Base-by-base conservation (phyloP, 1,140 invertebrate genomes). In the Apis florea region DNA sequence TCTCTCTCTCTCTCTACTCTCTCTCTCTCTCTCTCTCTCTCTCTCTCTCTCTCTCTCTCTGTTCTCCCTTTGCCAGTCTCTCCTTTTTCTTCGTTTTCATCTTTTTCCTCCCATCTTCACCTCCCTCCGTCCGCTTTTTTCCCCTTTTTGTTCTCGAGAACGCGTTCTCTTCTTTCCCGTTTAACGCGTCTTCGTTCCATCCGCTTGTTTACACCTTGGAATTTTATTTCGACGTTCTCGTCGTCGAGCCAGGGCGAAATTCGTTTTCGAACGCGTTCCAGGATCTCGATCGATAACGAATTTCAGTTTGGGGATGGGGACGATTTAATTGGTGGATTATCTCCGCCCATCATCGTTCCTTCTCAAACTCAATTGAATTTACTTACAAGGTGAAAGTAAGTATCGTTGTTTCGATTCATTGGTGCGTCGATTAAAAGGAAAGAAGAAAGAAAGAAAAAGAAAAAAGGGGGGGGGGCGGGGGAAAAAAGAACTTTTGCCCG, bases 161-260 rank as follows among this genome's bases (percentile, higher is more conserved):
- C 59, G 47, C 12, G 51, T 24, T 21, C 53, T n/a, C 26, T 54
- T 40, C 71, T 49, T 73, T 79, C 59, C 59, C 49, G 40, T 73
- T 79, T 79, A 79, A 79, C 78, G 51, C 69, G 69, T 79, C 51
- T 61, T 49, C 51, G 49, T 73, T 56, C 68, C 69, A n/a, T 54
- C 58, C 47, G 78, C 51, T 79, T 61, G 78, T 79, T 79, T 79
- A 79, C 40, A 17, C 53, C 53, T 47, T 24, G 59, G 31, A 26
- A 31, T 72, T 21, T 73, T 54, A 51, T 70, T 73, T 26, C 70
- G n/a, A n/a, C n/a, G n/a, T 56, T 79, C 73, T 40, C 24, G 49
- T n/a, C 54, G 54, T 10, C 24, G 51, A 26, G 10, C 15, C 3
- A 6, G 49, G n/a, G 13, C 1, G 24, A 19, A 70, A 70, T 70